Base-by-base conservation (phyloP, 2,888 invertebrate genomes). In the Diadromus collaris region DNA sequence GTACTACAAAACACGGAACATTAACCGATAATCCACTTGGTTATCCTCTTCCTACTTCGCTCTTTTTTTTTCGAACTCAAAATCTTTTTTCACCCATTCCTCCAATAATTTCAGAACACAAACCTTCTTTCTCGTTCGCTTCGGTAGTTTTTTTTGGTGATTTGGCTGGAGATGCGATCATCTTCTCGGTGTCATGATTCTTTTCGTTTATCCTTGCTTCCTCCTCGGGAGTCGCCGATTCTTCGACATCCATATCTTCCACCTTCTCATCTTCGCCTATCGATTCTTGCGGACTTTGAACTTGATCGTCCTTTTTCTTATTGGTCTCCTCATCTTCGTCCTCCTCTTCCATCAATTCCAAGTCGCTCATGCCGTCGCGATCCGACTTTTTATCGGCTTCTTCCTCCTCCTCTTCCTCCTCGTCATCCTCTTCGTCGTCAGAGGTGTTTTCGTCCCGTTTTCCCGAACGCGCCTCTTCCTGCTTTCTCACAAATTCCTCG, bases 401-500 rank as follows among this genome's bases (percentile, higher is more conserved):
- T 21, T 79, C 81, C 3, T 80, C 81, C 6, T 32, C 24, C 5
- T 74, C 74, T 1, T 80, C 74, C 1, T 82, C 81, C 5, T 82
- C 83, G 1, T 83, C 78, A 6, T 83, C 82, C 1, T 83, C 81
- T 1, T 78, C 83, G 1, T 65, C 60, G 6, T 72, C 58, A 6
- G 67, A 65, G 2, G 76, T 61, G 16, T 74, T 70, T 3, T 61
- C 9, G 9, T 72, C 56, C 16, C 34, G 16, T 21, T 76, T 82
- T 21, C 32, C 16, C 27, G 76, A 74, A 6, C 76, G 82, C 24
- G 64, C 27, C 41, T 83, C 82, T 34, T 87, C 84, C 60, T 90
- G 87, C 58, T 84, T 88, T 13, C 78, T 79, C 2, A 76, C 83
- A 76, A 81, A 90, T 38, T 86, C 75, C 5, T 88, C 84, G 70